Percentiles rank a stretch among this genome's conserved stretches.
Evolutionary conservation across 2,888 invertebrate species (phyloP).

Genomic region (Chrysina gloriosa): DNA sequence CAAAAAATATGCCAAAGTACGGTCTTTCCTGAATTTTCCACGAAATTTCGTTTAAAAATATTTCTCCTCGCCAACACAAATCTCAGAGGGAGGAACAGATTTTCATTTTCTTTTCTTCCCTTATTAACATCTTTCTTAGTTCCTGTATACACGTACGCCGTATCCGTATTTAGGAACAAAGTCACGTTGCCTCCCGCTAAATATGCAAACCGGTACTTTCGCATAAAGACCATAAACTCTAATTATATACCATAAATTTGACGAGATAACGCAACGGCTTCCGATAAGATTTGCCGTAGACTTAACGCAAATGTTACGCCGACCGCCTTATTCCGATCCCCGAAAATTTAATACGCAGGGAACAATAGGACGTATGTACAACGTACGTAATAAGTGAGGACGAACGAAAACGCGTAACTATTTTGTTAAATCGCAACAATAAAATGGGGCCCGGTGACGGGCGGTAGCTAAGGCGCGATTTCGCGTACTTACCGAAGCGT

Average conservation of each 20-base stretch:
- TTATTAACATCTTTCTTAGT: no score
- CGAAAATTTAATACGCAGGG: neutral
- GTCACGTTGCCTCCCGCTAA: neutral
- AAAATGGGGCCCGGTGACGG: no score
- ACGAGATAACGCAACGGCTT: neutral
- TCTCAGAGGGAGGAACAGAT: no score
- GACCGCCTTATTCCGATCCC: neutral
- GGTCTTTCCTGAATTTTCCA: no score
- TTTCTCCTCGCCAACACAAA: no score
- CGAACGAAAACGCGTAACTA: neutral
- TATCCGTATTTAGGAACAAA: neutral
- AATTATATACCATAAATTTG: neutral
- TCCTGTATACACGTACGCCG: no score
- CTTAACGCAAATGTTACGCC: slow-evolving; percentile 1
- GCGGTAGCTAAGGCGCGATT: neutral
- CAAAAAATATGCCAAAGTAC: no score
- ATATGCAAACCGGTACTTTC: neutral
- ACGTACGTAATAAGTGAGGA: no score
- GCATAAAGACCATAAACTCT: neutral
- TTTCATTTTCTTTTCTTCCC: no score
- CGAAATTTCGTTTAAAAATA: no score
- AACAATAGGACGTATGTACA: neutral
- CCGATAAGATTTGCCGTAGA: neutral
- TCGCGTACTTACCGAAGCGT: neutral
- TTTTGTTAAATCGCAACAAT: neutral